Percentiles rank a stretch among this genome's conserved stretches.
phyloP scores from a whole-genome alignment of 2,797 vertebrate species.

The Gymnothorax reevesii region DNA sequence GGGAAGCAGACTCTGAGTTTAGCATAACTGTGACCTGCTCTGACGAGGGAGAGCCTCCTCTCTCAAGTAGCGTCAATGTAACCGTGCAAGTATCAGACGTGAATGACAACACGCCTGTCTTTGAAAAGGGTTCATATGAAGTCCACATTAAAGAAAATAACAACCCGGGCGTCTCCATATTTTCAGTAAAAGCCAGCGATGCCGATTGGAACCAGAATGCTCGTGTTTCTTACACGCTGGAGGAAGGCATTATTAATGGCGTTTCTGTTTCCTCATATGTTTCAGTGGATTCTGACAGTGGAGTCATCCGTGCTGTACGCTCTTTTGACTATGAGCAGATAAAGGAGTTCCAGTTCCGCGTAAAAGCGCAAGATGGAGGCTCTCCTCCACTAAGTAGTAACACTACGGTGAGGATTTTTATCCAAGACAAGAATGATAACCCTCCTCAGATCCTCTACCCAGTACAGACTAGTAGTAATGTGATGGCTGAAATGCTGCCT shows the following conservation, averaged over 20 bases:
- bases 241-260: conserved; percentile 28
- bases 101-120: no score
- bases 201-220: conserved; percentile 58
- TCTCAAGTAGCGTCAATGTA: no score
- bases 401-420: conserved; percentile 52
- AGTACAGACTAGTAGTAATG: conserved; percentile 41
- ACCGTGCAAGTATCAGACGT: no score
- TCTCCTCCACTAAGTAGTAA: conserved; percentile 53
- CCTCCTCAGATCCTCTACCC: conserved; percentile 56
- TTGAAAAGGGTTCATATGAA: no score
- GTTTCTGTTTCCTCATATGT: conserved; percentile 40
- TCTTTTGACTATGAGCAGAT: conserved; percentile 41
- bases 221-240: no score
- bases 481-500: conserved; percentile 51
- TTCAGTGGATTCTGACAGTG: conserved; percentile 44
- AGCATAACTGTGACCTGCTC: no score
- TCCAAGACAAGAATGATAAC: conserved; percentile 61
- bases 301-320: conserved; percentile 32
- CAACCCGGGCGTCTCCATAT: no score
- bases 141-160: no score
- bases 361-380: conserved; percentile 50
- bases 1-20: no score
- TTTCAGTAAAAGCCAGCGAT: conserved; percentile 21
- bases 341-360: conserved; percentile 35
- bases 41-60: no score